Conservation (phyloP, 1,140 invertebrate species). For the Drosophila watanabei region DNA sequence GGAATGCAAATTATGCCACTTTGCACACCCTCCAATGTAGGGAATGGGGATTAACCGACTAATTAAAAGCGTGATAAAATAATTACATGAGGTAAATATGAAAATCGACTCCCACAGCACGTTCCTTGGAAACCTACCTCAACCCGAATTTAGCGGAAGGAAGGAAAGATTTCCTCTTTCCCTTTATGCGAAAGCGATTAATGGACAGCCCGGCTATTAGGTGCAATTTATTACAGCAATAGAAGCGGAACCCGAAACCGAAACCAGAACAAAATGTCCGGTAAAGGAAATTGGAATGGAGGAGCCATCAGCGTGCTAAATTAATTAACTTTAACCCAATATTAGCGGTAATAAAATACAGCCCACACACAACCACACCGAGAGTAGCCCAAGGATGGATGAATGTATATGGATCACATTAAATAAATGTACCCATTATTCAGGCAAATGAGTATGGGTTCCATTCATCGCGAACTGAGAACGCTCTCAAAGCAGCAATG, state of each 20-base stretch:
- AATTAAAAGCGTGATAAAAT: conserved; percentile 53
- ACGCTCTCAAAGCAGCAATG: not conserved
- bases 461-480: conserved; percentile 4
- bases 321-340: conserved; percentile 66
- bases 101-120: conserved; percentile 27
- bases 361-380: conserved; percentile 25
- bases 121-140: not conserved
- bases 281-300: conserved; percentile 33
- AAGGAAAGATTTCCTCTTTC: conserved; percentile 8
- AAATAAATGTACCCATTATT: conserved; percentile 15
- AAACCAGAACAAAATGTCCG: conserved; percentile 23
- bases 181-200: conserved; percentile 54
- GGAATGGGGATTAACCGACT: conserved; percentile 36
- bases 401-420: conserved; percentile 4
- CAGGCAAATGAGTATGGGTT: conserved; percentile 1
- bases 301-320: conserved; percentile 27
- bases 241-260: conserved; percentile 23
- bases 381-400: not conserved
- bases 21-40: not conserved
- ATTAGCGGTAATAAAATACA: conserved; percentile 55
- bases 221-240: conserved; percentile 74
- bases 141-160: not conserved
- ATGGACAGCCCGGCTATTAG: conserved; percentile 61
- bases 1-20: conserved; percentile 42
- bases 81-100: conserved; percentile 40